These are phyloP conservation scores for Dicyrtoma fusca DNA, from an alignment of 2,888 invertebrate genomes.

Conservation along the genomic window DNA sequence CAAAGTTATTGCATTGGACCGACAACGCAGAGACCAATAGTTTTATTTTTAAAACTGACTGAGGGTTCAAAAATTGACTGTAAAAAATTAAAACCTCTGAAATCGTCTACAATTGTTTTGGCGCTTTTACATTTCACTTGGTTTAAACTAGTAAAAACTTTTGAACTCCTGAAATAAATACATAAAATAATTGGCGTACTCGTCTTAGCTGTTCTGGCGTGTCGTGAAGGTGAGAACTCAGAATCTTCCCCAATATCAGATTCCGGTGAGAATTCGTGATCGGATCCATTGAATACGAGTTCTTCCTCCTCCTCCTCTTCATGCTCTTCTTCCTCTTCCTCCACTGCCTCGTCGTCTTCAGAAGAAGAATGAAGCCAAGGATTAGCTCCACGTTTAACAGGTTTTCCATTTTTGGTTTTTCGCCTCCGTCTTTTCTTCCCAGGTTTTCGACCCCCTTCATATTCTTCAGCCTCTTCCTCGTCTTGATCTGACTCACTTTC, in stretches of 20 bases:
- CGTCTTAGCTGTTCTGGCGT: slow-evolving; percentile 83
- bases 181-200: too few relatives aligned
- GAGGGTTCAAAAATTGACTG: too few relatives aligned
- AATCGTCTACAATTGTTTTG: too few relatives aligned
- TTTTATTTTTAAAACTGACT: too few relatives aligned
- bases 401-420: slow-evolving; percentile 40
- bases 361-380: slow-evolving; percentile 51
- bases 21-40: too few relatives aligned
- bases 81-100: too few relatives aligned
- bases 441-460: slow-evolving; percentile 31
- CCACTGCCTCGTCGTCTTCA: slow-evolving; percentile 60
- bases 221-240: slow-evolving; percentile 71
- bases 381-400: slow-evolving; percentile 19
- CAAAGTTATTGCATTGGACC: too few relatives aligned
- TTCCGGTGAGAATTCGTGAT: slow-evolving; percentile 92
- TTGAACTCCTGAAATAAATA: too few relatives aligned
- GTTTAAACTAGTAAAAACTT: neutral
- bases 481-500: slow-evolving; percentile 52
- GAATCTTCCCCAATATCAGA: slow-evolving; percentile 78
- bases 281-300: slow-evolving; percentile 67
- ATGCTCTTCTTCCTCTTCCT: slow-evolving; percentile 61
- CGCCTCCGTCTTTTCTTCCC: slow-evolving; percentile 21
- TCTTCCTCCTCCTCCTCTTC: slow-evolving; percentile 63
- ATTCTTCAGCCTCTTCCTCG: slow-evolving; percentile 46
- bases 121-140: neutral